These are phyloP conservation scores for Cheilosia scutellata DNA, from an alignment of 2,888 invertebrate species.

Conservation along the genomic window DNA sequence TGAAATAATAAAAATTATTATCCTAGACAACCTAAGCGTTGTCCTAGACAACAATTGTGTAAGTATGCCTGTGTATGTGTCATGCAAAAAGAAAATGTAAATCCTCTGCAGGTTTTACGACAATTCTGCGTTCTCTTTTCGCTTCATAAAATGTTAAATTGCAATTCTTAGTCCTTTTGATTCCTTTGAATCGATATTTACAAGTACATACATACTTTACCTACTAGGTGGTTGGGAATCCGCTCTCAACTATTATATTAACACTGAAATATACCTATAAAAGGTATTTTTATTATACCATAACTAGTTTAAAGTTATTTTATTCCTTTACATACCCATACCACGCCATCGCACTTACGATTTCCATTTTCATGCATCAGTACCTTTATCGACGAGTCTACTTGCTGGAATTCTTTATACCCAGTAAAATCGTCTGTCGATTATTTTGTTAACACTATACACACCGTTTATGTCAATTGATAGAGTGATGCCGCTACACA, in stretches of 20 bases:
- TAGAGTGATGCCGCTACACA: constrained; percentile 52
- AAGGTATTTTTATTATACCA: constrained; percentile 57
- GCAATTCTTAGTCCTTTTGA: constrained; percentile 45
- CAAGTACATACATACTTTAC: background rate
- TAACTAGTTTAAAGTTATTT: constrained; percentile 60
- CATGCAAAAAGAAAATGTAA: background rate
- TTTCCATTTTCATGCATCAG: constrained; percentile 69
- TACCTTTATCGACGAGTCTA: constrained; percentile 47
- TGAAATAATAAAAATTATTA: constrained; percentile 47
- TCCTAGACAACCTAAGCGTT: constrained; percentile 38
- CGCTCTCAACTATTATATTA: background rate
- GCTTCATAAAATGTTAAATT: constrained; percentile 62
- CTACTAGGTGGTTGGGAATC: background rate
- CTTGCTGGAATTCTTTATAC: background rate
- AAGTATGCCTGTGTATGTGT: background rate
- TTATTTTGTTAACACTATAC: constrained; percentile 37
- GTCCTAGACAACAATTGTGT: constrained; percentile 40
- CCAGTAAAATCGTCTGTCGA: constrained; percentile 39
- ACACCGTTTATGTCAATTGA: constrained; percentile 67
- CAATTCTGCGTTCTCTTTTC: constrained; percentile 17
- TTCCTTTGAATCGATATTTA: constrained; percentile 21
- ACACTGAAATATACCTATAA: constrained; percentile 25
- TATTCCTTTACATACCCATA: background rate
- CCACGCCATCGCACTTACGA: background rate
- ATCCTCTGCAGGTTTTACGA: constrained; percentile 10